Percentiles rank a stretch among this genome's conserved stretches.
These are phyloP conservation scores for Mycetomoellerius zeteki DNA, from an alignment of 1,140 invertebrate species.

Conservation along the genomic window DNA sequence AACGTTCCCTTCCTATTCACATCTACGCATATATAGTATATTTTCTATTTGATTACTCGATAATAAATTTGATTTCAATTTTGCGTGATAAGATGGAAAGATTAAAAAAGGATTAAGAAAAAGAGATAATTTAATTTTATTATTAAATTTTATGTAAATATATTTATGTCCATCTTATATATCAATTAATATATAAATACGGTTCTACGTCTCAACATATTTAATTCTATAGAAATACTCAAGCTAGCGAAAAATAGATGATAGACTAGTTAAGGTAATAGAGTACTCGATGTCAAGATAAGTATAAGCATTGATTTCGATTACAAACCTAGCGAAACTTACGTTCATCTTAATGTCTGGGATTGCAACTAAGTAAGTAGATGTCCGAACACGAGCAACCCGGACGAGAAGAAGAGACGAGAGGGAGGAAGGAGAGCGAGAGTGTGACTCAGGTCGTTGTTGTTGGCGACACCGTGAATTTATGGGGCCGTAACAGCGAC, in stretches of 20 bases:
- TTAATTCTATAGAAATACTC: neutral
- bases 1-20: neutral
- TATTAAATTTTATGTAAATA: neutral
- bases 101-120: neutral
- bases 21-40: neutral
- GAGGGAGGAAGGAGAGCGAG: conserved; percentile 21
- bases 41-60: conserved; percentile 17
- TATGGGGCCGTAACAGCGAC: conserved; percentile 87
- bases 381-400: conserved; percentile 74
- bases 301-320: conserved; percentile 66
- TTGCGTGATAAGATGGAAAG: neutral
- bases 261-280: conserved; percentile 34
- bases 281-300: conserved; percentile 49
- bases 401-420: conserved; percentile 10
- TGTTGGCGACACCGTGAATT: conserved; percentile 82
- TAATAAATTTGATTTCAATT: conserved; percentile 29
- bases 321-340: conserved; percentile 64
- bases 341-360: conserved; percentile 21
- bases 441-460: conserved; percentile 70
- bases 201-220: neutral
- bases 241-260: neutral
- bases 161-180: neutral
- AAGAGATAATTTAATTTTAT: neutral
- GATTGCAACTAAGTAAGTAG: conserved; percentile 73
- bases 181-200: neutral